Conservation (phyloP, 2,888 invertebrate species). For the Suillia variegata region DNA sequence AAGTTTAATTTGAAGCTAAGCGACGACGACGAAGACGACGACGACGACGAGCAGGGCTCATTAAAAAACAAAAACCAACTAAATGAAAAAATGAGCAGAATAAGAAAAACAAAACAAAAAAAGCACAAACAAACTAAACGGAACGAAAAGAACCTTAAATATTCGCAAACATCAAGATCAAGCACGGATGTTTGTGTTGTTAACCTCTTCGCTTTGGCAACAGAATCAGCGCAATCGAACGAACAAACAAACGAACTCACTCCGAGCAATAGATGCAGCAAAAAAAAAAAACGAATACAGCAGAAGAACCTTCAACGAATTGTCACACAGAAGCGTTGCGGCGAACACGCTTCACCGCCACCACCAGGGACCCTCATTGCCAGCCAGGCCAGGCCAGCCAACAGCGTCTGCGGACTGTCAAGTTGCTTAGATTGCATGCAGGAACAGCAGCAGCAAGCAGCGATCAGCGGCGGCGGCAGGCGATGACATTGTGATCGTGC, state of each 20-base stretch:
- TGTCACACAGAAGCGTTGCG: constrained; percentile 31
- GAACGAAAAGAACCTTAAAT: neutral
- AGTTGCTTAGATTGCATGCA: constrained; percentile 7
- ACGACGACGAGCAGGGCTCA: neutral
- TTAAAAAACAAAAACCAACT: neutral
- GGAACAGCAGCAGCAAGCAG: constrained; percentile 7
- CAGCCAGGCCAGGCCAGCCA: too few species aligned
- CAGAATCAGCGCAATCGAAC: constrained; percentile 18
- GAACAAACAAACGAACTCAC: neutral
- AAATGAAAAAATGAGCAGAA: neutral
- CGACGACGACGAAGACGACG: neutral
- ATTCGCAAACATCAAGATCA: constrained; percentile 3
- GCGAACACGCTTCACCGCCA: constrained; percentile 6
- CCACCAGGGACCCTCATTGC: neutral
- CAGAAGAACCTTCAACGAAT: constrained; percentile 8
- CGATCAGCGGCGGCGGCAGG: constrained; percentile 9
- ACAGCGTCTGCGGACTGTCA: too few species aligned
- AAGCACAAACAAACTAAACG: neutral
- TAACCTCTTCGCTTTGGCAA: constrained; percentile 16
- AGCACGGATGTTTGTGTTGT: constrained; percentile 3
- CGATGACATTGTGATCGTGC: constrained; percentile 1
- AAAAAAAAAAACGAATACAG: constrained; percentile 1
- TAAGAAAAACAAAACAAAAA: constrained; percentile 4
- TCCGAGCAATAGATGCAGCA: constrained; percentile 9
- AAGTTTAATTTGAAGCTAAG: neutral